A percentile compares a stretch with the other conserved stretches of the same genome.
phyloP scores from a whole-genome alignment of 23 tunicate species.

The Clavelina lepadiformis region DNA sequence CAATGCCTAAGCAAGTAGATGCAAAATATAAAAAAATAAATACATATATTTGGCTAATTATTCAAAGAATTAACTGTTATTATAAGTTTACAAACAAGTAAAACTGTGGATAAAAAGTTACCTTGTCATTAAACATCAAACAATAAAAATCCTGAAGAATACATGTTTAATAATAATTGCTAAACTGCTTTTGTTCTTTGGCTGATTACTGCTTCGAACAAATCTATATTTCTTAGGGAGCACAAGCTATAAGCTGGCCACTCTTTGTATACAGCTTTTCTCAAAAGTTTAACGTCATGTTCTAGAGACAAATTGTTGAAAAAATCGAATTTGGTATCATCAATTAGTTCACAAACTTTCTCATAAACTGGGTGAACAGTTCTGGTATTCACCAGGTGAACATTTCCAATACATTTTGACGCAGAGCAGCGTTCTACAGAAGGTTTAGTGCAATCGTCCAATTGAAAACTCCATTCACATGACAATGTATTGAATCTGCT shows the following conservation, averaged over 20 bases:
- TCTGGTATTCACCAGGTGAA: neutral
- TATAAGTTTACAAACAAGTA: no score
- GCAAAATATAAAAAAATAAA: no score
- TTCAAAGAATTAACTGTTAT: no score
- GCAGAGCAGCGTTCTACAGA: neutral
- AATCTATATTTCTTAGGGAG: slow-evolving; percentile 9
- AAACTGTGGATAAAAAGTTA: no score
- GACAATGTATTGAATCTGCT: slow-evolving; percentile 19
- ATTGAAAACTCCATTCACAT: slow-evolving; percentile 42
- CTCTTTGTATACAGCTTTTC: neutral
- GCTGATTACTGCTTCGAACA: no score
- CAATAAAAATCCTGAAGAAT: no score
- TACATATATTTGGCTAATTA: no score
- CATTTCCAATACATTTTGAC: neutral
- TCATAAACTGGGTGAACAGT: neutral
- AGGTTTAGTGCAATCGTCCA: neutral
- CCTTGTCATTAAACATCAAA: no score
- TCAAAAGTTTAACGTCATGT: neutral
- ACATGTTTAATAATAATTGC: no score
- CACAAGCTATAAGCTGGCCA: slow-evolving; percentile 17
- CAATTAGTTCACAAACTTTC: neutral
- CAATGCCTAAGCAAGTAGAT: no score
- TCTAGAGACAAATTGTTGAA: neutral
- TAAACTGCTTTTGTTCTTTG: no score
- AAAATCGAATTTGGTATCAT: neutral